Evolutionary conservation across 2,113 vertebrate species (phyloP), one percentile per base, ranked within the genome.

Genomic region (Mirounga angustirostris): DNA sequence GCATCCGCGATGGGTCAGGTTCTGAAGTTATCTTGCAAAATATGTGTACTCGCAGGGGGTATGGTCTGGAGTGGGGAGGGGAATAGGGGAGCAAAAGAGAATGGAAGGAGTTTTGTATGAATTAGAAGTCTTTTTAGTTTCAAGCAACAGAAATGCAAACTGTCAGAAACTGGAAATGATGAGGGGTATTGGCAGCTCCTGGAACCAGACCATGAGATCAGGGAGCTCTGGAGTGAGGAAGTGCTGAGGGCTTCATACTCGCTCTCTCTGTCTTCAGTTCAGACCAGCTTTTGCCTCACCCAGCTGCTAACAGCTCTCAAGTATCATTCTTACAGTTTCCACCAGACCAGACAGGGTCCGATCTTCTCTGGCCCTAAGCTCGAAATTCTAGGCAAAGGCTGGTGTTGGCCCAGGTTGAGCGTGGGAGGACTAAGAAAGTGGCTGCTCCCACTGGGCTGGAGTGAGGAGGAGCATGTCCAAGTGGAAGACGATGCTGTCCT

Each of bases 61-160:
- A 2, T 0, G 54, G 28, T 61, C 24, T 78, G 18, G 58, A 73
- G 50, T 7, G 21, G 26, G 30, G 12, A 4, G 13, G 28, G 65
- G 26, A 30, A 12, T 21, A 28, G 16, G 71, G 21, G 6, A 26
- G 7, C 33, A 26, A 79, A 78, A 52, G 16, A 71, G 12, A 59
- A 22, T 10, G 56, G 83, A 69, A n/a, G 11, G 18, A 63, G 9
- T 24, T 65, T 83, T 69, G 4, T 69, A 33, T 83, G 59, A 24
- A 87, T 87, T 59, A 69, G 30, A 69, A 63, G 15, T 52, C 24
- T 90, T 88, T 52, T 59, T 40, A 36, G 52, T 59, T 80, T 95
- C 69, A 82, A 89, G 36, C 14, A 40, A 33, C 26, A 87, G 83
- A 78, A 81, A 89, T 0, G 12, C 40, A n/a, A 63, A 30, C 16